Percentiles rank a stretch among this genome's conserved stretches.
Evolutionary conservation across 1,140 invertebrate species (phyloP).

Genomic region (Aphis gossypii): DNA sequence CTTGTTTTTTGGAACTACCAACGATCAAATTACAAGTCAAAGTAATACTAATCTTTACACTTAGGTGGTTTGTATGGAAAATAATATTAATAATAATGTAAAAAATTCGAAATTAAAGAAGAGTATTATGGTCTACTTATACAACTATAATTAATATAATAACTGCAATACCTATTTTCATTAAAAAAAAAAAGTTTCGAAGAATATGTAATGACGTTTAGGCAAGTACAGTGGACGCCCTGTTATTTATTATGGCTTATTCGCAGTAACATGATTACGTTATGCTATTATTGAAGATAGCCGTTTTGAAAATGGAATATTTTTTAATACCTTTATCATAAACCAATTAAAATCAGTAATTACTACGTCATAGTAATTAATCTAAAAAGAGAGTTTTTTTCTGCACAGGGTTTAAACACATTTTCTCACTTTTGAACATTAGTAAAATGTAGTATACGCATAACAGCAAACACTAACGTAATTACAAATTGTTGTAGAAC

Average conservation of each 20-base stretch:
- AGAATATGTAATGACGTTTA: not conserved
- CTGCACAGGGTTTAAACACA: not conserved
- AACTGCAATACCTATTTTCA: not conserved
- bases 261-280: not conserved
- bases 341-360: not conserved
- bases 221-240: not conserved
- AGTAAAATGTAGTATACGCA: not conserved
- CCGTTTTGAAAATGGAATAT: not conserved
- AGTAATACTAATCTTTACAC: too few relatives aligned
- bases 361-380: not conserved
- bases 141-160: not conserved
- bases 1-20: too few relatives aligned
- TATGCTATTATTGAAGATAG: not conserved
- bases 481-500: not conserved
- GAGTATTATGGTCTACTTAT: not conserved
- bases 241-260: not conserved
- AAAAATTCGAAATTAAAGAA: not conserved
- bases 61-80: not conserved
- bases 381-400: not conserved
- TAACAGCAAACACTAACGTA: not conserved
- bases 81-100: not conserved
- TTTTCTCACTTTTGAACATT: not conserved
- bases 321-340: constrained; percentile 13
- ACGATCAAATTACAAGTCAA: too few relatives aligned
- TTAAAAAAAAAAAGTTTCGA: not conserved